Conservation (phyloP, 2,797 vertebrate genomes). For the Somateria mollissima region DNA sequence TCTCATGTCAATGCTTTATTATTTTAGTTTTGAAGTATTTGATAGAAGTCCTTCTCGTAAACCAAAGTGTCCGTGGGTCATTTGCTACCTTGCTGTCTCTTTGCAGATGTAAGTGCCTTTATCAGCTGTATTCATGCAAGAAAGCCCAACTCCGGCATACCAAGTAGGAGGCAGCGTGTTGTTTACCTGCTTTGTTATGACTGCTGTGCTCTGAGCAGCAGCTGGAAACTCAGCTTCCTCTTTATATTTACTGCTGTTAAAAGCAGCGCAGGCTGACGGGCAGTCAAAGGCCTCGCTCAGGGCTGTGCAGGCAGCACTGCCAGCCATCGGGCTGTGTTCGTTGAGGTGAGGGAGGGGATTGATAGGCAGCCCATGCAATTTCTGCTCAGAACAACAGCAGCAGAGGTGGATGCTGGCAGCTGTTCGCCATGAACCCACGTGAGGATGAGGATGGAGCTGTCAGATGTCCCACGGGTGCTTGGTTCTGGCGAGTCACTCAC, state of each 20-base stretch:
- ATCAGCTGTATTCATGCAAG: background rate
- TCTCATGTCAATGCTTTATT: background rate
- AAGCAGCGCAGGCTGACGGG: background rate
- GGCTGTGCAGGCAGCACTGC: background rate
- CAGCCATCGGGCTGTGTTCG: background rate
- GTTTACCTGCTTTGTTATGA: background rate
- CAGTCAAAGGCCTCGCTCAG: background rate
- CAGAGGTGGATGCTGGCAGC: rapidly evolving
- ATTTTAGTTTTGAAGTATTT: background rate
- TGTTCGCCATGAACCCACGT: background rate
- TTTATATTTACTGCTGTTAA: background rate
- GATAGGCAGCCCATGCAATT: background rate
- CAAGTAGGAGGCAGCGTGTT: background rate
- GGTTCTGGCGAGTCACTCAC: background rate
- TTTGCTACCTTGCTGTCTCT: slow-evolving; percentile 4
- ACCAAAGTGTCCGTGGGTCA: background rate
- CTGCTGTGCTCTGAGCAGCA: background rate
- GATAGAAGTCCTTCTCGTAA: background rate
- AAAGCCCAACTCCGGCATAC: background rate
- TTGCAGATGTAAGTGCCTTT: background rate
- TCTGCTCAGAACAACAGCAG: background rate
- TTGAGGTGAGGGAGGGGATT: background rate
- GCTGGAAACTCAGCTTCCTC: background rate
- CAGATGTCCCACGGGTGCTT: background rate
- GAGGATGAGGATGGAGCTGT: background rate